These are phyloP conservation scores for Polyommatus iphigenia DNA, from an alignment of 2,888 invertebrate species.

Conservation along the genomic window DNA sequence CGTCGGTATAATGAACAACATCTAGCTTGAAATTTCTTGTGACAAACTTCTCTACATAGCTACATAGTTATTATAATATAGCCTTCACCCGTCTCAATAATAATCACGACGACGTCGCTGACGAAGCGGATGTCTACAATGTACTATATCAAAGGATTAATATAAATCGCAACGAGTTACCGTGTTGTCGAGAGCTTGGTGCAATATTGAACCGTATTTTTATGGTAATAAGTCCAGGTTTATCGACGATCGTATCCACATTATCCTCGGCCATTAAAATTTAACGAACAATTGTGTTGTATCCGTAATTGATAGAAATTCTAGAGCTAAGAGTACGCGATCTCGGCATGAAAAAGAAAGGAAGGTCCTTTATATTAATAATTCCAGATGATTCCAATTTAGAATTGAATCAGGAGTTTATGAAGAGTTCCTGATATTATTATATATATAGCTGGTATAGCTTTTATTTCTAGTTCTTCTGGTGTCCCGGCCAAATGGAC, in stretches of 20 bases:
- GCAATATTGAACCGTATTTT: no score
- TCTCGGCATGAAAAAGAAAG: neutral
- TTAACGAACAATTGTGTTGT: neutral
- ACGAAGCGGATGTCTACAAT: neutral
- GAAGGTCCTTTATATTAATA: neutral
- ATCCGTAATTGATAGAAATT: neutral
- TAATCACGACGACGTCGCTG: neutral
- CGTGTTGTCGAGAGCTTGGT: neutral
- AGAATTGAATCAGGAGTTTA: no score
- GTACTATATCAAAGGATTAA: neutral
- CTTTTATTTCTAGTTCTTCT: no score
- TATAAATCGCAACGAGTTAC: neutral
- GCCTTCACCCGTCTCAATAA: neutral
- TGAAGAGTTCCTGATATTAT: no score
- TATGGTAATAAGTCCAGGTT: no score
- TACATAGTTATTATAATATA: neutral
- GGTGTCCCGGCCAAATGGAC: no score
- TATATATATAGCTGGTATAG: no score
- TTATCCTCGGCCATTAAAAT: no score
- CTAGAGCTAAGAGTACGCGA: neutral
- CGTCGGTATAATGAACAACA: no score
- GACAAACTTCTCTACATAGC: neutral
- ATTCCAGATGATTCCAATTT: no score
- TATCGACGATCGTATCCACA: no score
- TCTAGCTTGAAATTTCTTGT: no score